A percentile compares a stretch with the other conserved stretches of the same genome.
phyloP scores from a whole-genome alignment of 2,797 vertebrate genomes.

The Vultur gryphus region DNA sequence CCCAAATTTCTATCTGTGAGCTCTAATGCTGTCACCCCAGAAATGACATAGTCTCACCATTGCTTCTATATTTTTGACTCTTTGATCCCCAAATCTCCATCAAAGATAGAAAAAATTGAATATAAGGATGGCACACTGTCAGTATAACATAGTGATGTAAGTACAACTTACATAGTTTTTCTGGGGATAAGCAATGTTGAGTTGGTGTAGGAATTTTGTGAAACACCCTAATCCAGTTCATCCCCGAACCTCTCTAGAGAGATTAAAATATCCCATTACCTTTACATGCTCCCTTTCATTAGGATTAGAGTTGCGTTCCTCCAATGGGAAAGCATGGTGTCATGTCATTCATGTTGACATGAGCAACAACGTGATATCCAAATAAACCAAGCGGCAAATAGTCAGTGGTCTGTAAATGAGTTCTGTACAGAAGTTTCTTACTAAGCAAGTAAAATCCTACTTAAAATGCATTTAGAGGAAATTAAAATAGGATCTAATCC shows the following conservation, averaged over 20 bases:
- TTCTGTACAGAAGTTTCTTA: neutral
- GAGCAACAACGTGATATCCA: neutral
- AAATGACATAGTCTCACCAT: neutral
- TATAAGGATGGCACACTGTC: neutral
- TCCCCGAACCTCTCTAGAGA: neutral
- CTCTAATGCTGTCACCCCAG: neutral
- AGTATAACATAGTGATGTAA: neutral
- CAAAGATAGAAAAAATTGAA: neutral
- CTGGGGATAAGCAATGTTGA: neutral
- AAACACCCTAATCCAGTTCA: neutral
- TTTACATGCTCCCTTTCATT: neutral
- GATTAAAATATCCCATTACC: neutral
- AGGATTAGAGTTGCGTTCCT: neutral
- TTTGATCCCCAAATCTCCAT: neutral
- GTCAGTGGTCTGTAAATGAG: neutral
- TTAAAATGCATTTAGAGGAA: slow-evolving; percentile 20
- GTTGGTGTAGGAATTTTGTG: neutral
- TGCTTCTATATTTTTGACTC: neutral
- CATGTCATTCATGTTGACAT: neutral
- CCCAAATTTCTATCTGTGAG: neutral
- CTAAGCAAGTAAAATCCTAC: neutral
- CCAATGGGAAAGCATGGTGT: neutral
- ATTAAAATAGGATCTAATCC: slow-evolving; percentile 8
- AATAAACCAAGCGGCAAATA: neutral
- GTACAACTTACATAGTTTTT: neutral